phyloP scores from a whole-genome alignment of 2,113 vertebrate species.

The Cyphomyrus discorhynchus region DNA sequence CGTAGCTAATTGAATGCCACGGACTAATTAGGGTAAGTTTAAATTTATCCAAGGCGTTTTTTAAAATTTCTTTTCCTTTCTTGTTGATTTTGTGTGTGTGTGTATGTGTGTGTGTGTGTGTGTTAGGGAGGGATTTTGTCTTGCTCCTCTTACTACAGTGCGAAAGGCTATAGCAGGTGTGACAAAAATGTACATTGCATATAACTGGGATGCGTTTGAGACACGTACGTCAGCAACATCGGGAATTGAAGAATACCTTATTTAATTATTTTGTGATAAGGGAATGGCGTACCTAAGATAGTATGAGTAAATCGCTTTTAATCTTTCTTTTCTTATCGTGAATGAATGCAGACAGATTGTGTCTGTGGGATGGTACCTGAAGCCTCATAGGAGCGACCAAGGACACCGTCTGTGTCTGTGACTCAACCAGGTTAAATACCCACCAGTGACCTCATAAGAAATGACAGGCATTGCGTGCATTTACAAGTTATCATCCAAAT shows the following conservation, averaged over 20 bases:
- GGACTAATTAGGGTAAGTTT: conserved; percentile 38
- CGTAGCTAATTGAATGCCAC: conserved; percentile 6
- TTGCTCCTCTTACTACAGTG: neutral
- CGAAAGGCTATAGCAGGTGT: conserved; percentile 28
- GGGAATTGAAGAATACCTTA: neutral
- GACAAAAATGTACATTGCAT: conserved; percentile 7
- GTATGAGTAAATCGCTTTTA: neutral
- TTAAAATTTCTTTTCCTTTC: neutral
- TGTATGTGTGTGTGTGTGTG: neutral
- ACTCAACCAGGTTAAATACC: conserved; percentile 26
- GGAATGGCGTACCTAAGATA: neutral
- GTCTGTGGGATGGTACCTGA: conserved; percentile 42
- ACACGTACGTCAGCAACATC: neutral
- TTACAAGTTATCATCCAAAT: neutral
- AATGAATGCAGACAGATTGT: conserved; percentile 41
- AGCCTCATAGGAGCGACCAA: conserved; percentile 32
- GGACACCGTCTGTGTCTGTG: conserved; percentile 31
- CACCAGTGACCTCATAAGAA: conserved; percentile 9
- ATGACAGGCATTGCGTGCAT: neutral
- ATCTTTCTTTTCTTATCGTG: conserved; percentile 6
- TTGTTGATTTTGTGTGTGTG: neutral
- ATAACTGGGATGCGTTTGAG: neutral
- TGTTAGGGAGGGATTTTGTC: conserved; percentile 15
- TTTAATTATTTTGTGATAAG: neutral
- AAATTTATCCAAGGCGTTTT: neutral